A percentile compares a stretch with the other conserved stretches of the same genome.
Conservation (phyloP, 2,797 vertebrate genomes). For the Enteromius treurensis region DNA sequence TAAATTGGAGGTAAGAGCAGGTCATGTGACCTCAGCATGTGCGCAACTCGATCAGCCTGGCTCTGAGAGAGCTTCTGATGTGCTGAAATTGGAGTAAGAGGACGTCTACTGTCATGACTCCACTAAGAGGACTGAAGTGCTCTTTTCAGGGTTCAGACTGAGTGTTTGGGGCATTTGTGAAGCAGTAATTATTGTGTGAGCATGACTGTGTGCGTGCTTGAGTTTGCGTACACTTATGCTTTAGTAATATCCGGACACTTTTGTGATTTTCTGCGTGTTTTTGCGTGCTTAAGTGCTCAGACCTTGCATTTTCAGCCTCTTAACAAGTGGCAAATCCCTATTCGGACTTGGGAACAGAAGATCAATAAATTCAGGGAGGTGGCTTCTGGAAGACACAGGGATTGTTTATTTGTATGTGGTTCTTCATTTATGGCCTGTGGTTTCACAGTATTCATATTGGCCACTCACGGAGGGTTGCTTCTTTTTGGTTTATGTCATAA, state of each 20-base stretch:
- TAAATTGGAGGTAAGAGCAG: neutral
- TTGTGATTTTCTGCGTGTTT: neutral
- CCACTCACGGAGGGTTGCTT: conserved; percentile 6
- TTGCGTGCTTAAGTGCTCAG: conserved; percentile 5
- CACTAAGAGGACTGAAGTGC: conserved; percentile 23
- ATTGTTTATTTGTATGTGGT: conserved; percentile 27
- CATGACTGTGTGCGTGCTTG: neutral
- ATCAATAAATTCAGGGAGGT: conserved; percentile 32
- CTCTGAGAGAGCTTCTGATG: conserved; percentile 17
- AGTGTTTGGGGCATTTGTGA: neutral
- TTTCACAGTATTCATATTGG: conserved; percentile 29
- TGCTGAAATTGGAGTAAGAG: neutral
- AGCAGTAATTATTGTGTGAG: neutral
- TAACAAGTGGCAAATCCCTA: conserved; percentile 29
- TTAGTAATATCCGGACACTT: neutral
- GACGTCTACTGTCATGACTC: neutral
- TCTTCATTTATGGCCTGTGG: conserved; percentile 47
- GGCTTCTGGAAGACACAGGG: conserved; percentile 9
- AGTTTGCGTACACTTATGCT: neutral
- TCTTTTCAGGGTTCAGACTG: conserved; percentile 6
- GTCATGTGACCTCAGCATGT: conserved; percentile 29
- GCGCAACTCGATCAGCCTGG: neutral
- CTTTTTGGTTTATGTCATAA: conserved; percentile 40
- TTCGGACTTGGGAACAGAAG: neutral
- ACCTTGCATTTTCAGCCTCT: conserved; percentile 5